phyloP scores from a whole-genome alignment of 2,888 invertebrate species.

The Anthophora plumipes region DNA sequence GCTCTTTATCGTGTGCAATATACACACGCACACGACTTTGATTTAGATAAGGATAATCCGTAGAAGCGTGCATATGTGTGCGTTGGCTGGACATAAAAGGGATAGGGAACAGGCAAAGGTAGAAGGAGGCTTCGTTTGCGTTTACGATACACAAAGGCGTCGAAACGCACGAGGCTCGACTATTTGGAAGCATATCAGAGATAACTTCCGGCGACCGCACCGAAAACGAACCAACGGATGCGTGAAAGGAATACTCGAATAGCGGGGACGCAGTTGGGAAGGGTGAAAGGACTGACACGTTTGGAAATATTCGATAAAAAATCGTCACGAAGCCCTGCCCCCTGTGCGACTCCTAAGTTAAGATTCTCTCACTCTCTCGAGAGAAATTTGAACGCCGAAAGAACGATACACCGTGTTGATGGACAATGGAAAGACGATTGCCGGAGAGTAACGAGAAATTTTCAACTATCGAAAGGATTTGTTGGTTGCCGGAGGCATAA shows the following conservation, averaged over 20 bases:
- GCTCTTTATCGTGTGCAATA: background rate
- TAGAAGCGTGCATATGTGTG: background rate
- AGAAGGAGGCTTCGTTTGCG: slow-evolving; percentile 24
- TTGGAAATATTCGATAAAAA: slow-evolving; percentile 7
- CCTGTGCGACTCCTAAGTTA: background rate
- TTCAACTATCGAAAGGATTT: background rate
- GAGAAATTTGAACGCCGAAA: slow-evolving; percentile 25
- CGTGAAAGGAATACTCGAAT: slow-evolving; percentile 28
- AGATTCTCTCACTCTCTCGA: background rate
- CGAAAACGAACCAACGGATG: slow-evolving; percentile 14
- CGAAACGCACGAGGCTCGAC: slow-evolving; percentile 17
- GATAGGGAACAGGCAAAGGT: slow-evolving; percentile 18
- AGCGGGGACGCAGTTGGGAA: background rate
- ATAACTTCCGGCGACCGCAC: slow-evolving; percentile 11
- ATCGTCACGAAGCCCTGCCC: slow-evolving; percentile 14
- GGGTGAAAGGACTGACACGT: background rate
- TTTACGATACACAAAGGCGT: slow-evolving; percentile 39
- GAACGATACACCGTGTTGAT: background rate
- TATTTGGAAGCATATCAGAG: slow-evolving; percentile 8
- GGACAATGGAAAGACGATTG: background rate
- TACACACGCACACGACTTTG: background rate
- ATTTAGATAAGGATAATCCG: slow-evolving; percentile 22
- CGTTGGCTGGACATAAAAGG: slow-evolving; percentile 2
- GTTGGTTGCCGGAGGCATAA: slow-evolving; percentile 16
- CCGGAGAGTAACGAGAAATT: background rate